phyloP scores from a whole-genome alignment of 1,140 invertebrate species.

The Drosophila nannoptera region DNA sequence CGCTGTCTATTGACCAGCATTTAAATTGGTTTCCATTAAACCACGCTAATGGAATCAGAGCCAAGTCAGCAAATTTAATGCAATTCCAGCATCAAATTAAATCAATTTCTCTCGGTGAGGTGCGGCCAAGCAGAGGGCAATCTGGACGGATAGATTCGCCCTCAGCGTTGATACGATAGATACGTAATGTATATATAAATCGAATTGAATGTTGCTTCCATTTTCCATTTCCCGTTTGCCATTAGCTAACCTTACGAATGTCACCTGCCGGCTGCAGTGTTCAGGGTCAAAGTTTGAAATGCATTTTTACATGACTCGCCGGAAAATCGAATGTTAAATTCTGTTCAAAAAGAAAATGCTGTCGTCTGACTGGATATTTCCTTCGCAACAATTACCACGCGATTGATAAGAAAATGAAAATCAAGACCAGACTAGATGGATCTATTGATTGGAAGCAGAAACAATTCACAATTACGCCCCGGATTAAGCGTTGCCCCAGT shows the following conservation, averaged over 20 bases:
- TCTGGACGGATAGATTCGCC: background rate
- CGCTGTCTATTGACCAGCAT: conserved; percentile 22
- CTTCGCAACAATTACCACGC: too few relatives aligned
- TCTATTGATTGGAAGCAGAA: too few relatives aligned
- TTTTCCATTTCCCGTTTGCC: too few relatives aligned
- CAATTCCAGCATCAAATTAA: conserved; percentile 45
- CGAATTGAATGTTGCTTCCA: too few relatives aligned
- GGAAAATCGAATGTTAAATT: background rate
- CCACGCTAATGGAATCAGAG: conserved; percentile 58
- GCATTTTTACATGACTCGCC: background rate
- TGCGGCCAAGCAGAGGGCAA: background rate
- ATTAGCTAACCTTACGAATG: too few relatives aligned
- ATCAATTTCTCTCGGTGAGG: conserved; percentile 33
- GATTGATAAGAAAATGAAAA: too few relatives aligned
- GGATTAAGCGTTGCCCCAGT: too few relatives aligned
- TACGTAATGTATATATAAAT: background rate
- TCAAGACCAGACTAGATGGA: too few relatives aligned
- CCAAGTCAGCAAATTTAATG: conserved; percentile 64
- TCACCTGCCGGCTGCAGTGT: too few relatives aligned
- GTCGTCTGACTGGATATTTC: too few relatives aligned
- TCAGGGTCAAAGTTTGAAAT: background rate
- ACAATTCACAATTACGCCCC: too few relatives aligned
- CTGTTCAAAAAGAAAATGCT: background rate
- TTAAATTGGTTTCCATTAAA: conserved; percentile 27
- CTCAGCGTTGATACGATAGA: too few relatives aligned